Evolutionary conservation across 1,140 invertebrate species (phyloP), one percentile per base, ranked within the genome.

Genomic region (Hetaerina americana): DNA sequence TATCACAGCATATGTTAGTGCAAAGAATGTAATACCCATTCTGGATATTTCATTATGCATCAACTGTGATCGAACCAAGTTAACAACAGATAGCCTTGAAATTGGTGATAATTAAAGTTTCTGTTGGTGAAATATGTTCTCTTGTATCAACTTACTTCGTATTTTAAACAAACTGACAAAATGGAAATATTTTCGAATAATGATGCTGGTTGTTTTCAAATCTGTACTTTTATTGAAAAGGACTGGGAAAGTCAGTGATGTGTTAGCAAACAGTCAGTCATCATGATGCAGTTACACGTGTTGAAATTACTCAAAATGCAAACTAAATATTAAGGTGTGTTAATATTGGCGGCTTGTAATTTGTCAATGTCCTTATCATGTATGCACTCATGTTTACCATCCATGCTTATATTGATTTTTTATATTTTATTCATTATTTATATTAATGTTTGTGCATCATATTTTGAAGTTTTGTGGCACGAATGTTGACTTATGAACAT

Each of bases 131-230:
- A 99, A 99, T 85, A 88, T 99, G 26, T 99, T 98, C 82, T 94
- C 96, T 0, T 98, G 96, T 78, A 98, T 99, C 68, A 99, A 99
- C 87, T 81, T 99, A 29, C 82, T 99, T 40, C 86, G 97, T 77
- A 95, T 99, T 77, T 86, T 99, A 26, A 99, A 99, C 81, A 99
- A 99, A 85, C 83, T 99, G 57, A 99, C 96, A 29, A 99, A 99
- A 82, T 98, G 96, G 95, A 99, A 99, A 81, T 96, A 99, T 81
- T 97, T 96, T 26, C 87, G 98, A 75, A 98, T 99, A 27, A 99
- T 99, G 96, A 99, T 99, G 96, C 83, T 99, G 68, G 97, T 99
- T 67, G 96, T 99, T 0, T 99, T 99, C 80, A 99, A 99, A 84
- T 99, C 97, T 68, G 96, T 97, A 6, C 97, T 97, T 0, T 99